Evolutionary conservation across 2,797 vertebrate species (phyloP).

Genomic region (Acridotheres tristis): DNA sequence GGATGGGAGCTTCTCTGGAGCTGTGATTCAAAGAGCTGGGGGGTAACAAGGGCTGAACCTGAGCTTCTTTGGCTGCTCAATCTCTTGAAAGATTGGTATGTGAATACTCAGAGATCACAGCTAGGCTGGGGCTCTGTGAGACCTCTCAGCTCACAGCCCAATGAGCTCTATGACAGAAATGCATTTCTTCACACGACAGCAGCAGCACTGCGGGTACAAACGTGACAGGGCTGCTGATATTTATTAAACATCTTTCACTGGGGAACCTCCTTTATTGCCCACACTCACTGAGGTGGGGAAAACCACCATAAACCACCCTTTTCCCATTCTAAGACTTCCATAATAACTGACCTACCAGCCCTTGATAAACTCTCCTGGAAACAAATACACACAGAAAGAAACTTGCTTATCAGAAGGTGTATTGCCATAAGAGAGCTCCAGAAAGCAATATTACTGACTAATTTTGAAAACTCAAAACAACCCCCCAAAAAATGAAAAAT

Average conservation of each 20-base stretch:
- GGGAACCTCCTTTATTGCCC: not conserved
- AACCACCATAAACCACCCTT: not conserved
- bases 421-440: not conserved
- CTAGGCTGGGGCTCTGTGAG: not conserved
- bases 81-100: not conserved
- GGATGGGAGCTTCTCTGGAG: not conserved
- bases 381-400: not conserved
- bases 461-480: not conserved
- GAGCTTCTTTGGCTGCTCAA: not conserved
- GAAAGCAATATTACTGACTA: not conserved
- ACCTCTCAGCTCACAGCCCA: not conserved
- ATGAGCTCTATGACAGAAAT: not conserved
- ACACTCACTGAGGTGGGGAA: not conserved
- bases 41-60: not conserved
- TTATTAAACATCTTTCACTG: not conserved
- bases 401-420: not conserved
- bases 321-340: not conserved
- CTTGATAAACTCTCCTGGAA: not conserved
- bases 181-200: not conserved
- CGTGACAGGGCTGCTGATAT: not conserved
- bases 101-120: not conserved
- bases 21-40: not conserved
- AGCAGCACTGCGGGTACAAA: not conserved
- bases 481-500: not conserved
- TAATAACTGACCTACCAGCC: not conserved